A percentile compares a stretch with the other conserved stretches of the same genome.
Evolutionary conservation across 2,888 invertebrate species (phyloP).

Genomic region (Fissipunctia ypsillon): DNA sequence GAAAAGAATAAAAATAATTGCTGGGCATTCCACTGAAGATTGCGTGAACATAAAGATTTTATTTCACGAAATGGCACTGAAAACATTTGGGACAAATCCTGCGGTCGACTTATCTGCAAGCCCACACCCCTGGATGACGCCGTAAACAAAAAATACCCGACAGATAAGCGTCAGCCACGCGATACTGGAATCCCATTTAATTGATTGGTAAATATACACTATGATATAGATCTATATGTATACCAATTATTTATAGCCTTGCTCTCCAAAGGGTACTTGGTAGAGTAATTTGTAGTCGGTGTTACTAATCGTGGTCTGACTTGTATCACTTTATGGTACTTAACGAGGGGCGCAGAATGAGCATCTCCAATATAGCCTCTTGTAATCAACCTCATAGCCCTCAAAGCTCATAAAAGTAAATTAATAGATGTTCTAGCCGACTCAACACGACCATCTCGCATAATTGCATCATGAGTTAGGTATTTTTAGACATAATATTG

Average conservation of each 20-base stretch:
- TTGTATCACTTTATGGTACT: conserved; percentile 17
- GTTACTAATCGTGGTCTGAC: conserved; percentile 12
- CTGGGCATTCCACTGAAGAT: conserved; percentile 24
- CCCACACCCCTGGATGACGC: conserved; percentile 56
- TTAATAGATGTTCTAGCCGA: conserved; percentile 67
- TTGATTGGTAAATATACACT: conserved; percentile 57
- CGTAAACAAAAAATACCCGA: conserved; percentile 64
- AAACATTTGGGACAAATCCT: conserved; percentile 56
- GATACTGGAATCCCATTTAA: conserved; percentile 55
- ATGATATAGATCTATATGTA: conserved; percentile 9
- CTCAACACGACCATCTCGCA: conserved; percentile 40
- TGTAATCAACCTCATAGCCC: conserved; percentile 70
- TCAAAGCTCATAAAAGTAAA: conserved; percentile 78
- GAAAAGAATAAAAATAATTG: conserved; percentile 33
- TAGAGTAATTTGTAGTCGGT: conserved; percentile 16
- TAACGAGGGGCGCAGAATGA: conserved; percentile 23
- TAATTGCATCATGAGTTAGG: conserved; percentile 19
- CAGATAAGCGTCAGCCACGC: conserved; percentile 66
- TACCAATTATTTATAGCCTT: conserved; percentile 10
- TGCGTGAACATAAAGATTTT: conserved; percentile 47
- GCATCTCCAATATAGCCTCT: conserved; percentile 70
- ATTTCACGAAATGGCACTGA: conserved; percentile 38
- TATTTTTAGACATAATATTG: conserved; percentile 26
- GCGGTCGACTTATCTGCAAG: conserved; percentile 55
- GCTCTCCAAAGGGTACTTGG: conserved; percentile 8